Evolutionary conservation across 1,140 invertebrate genomes (phyloP).

Genomic region (Psix sp.): DNA sequence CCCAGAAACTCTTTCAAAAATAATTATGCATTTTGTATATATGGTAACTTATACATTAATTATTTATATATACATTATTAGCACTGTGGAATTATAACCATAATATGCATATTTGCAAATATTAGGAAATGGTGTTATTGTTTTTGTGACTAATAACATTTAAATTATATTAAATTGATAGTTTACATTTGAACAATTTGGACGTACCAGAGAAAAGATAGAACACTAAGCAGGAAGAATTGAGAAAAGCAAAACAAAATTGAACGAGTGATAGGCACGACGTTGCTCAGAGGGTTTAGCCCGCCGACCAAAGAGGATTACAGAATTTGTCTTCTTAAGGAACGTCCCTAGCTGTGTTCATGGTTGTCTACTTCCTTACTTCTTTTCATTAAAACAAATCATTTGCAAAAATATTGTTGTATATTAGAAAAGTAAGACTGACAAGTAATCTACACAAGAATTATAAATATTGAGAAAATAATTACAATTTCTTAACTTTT

Average conservation of each 20-base stretch:
- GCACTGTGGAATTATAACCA: too few relatives aligned
- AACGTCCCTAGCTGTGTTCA: constrained; percentile 64
- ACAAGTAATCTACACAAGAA: constrained; percentile 5
- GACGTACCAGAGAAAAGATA: constrained; percentile 50
- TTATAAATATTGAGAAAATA: not conserved
- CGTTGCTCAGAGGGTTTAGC: constrained; percentile 73
- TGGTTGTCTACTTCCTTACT: constrained; percentile 56
- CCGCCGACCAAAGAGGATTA: constrained; percentile 77
- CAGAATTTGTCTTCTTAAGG: constrained; percentile 71
- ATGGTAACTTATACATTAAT: too few relatives aligned
- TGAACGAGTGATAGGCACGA: constrained; percentile 67
- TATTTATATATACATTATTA: too few relatives aligned
- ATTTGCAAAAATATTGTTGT: constrained; percentile 29
- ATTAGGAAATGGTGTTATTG: too few relatives aligned
- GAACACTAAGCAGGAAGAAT: constrained; percentile 41
- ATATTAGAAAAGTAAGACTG: constrained; percentile 13
- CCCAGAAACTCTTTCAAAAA: too few relatives aligned
- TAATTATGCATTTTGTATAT: too few relatives aligned
- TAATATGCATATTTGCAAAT: too few relatives aligned
- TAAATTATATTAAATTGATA: constrained; percentile 55
- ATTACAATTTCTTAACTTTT: not conserved
- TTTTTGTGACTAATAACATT: too few relatives aligned
- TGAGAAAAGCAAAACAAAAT: constrained; percentile 60
- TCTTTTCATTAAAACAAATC: constrained; percentile 59
- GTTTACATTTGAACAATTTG: constrained; percentile 4